Evolutionary conservation across 2,888 invertebrate species (phyloP), one percentile per base, ranked within the genome.

Genomic region (Chalcosyrphus nemorum): DNA sequence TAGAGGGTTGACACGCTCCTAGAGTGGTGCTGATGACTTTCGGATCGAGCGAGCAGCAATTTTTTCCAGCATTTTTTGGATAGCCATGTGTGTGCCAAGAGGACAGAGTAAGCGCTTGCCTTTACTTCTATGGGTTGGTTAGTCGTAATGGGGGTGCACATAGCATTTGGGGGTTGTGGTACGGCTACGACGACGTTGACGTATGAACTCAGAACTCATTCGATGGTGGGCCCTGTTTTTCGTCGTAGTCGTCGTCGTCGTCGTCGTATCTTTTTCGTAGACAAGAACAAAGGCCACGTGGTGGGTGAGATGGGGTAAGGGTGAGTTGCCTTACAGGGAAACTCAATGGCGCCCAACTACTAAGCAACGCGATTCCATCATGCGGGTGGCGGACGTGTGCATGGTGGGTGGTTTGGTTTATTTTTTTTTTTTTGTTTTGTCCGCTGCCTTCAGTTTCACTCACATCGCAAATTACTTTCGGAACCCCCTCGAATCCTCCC

Each of bases 1-100:
- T 70, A 32, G 72, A 84, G 74, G 84, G 74, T 80, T 84, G 84
- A 84, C 84, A 84, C 80, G 80, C 84, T 80, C 84, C 80, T 63
- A 63, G 70, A 74, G 50, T 68, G 66, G 84, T 80, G 84, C 74
- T 84, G 84, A 84, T 84, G 80, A 84, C 80, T 84, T 80, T 84
- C 84, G 75, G 80, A 84, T 84, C 80, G 80, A 80, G 47, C 66
- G 56, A 82, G 66, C 45, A 80, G 65, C 27, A 50, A 38, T 76
- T 66, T 78, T 61, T 61, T 71, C 71, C 29, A 63, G 38, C 41
- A 63, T 75, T 65, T 80, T 77, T 81, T 76, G 63, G 80, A 75
- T 75, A 57, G 75, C 70, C 84, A 84, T 84, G 80, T 84, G 84
- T 75, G 84, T 80, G 70, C 68, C 80, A 80, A 70, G 80, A 75